phyloP scores from a whole-genome alignment of 2,797 vertebrate species.

The Pelobates cultripes region DNA sequence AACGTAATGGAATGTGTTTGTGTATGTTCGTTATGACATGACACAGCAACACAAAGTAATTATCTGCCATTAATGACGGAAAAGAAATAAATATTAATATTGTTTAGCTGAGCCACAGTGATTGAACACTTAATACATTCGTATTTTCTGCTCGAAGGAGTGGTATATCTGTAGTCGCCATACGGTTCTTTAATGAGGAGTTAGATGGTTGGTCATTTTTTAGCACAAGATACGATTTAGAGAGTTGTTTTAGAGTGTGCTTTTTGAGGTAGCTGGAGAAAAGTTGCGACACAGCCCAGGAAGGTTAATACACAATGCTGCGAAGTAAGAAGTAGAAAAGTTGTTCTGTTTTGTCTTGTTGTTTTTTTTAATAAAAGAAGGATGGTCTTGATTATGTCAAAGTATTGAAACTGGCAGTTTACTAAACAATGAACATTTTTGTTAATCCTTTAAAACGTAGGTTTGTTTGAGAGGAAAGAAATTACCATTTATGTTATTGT shows the following conservation, averaged over 20 bases:
- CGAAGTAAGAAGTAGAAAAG: background rate
- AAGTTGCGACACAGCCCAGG: background rate
- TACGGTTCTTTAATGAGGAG: background rate
- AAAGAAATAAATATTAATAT: constrained; percentile 50
- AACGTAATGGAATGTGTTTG: constrained; percentile 54
- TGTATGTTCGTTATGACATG: constrained; percentile 51
- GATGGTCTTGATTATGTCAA: constrained; percentile 14
- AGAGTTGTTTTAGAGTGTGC: background rate
- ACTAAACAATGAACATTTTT: background rate
- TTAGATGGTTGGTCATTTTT: background rate
- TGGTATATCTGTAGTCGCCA: background rate
- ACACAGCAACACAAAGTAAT: constrained; percentile 50
- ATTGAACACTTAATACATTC: constrained; percentile 1
- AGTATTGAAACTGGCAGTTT: constrained; percentile 6
- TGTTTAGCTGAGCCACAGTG: constrained; percentile 28
- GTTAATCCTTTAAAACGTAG: background rate
- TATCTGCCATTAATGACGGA: constrained; percentile 43
- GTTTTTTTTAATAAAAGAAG: background rate
- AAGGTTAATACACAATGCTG: background rate
- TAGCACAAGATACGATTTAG: background rate
- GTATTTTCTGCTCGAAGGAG: background rate
- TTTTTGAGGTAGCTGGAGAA: background rate
- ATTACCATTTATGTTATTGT: background rate
- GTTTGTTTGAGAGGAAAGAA: background rate
- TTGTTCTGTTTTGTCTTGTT: background rate